Evolutionary conservation across 2,113 vertebrate species (phyloP).

Genomic region (Xiphorhynchus elegans): DNA sequence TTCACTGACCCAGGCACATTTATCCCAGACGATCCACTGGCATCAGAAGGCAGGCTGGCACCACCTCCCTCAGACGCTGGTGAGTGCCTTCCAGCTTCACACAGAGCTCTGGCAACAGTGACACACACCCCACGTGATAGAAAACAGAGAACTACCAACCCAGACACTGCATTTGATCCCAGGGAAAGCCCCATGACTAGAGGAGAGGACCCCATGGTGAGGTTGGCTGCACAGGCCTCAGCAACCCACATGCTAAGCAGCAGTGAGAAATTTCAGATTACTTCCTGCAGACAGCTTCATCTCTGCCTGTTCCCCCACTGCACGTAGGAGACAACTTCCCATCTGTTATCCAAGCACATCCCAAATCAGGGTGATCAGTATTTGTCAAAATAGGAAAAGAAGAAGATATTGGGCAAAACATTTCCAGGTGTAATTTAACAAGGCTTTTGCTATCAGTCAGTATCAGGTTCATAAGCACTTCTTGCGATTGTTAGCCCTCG

Average conservation of each 20-base stretch:
- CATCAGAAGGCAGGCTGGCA: not conserved
- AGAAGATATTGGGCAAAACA: not conserved
- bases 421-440: constrained; percentile 5
- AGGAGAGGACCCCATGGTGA: no score
- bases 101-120: not conserved
- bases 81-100: not conserved
- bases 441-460: not conserved
- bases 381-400: not conserved
- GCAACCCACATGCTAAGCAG: accelerated
- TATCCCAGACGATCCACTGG: not conserved
- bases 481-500: not conserved
- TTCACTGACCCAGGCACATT: accelerated
- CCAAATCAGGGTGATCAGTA: not conserved
- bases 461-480: not conserved
- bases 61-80: not conserved
- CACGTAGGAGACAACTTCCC: not conserved
- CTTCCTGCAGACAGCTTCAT: not conserved
- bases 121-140: accelerated
- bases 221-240: accelerated
- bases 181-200: not conserved
- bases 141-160: not conserved
- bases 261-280: not conserved
- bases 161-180: not conserved
- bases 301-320: accelerated
- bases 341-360: not conserved